Evolutionary conservation across 2,113 vertebrate genomes (phyloP).

Genomic region (Gobio gobio): DNA sequence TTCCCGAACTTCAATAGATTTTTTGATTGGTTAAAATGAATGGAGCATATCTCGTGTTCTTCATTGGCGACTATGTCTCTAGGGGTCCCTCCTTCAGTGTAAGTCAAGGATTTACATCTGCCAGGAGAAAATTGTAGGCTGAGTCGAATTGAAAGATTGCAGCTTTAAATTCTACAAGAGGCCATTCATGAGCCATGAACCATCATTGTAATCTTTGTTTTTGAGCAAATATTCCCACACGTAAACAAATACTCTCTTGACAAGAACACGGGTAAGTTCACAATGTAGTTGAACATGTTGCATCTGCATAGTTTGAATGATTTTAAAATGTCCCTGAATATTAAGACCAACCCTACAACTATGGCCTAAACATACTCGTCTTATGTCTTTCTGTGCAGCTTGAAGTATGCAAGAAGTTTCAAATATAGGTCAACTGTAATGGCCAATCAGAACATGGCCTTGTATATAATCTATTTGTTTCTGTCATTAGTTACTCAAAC

Average conservation of each 20-base stretch:
- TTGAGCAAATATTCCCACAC: not conserved
- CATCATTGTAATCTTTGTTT: not conserved
- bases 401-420: not conserved
- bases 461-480: conserved; percentile 31
- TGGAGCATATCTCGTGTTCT: too few species aligned
- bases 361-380: not conserved
- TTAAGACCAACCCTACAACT: not conserved
- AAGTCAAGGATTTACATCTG: too few species aligned
- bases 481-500: conserved; percentile 18
- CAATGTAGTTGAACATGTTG: not conserved
- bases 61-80: too few species aligned
- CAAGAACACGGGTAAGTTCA: not conserved
- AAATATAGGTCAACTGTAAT: conserved; percentile 43
- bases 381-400: not conserved
- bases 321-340: not conserved
- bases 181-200: not conserved
- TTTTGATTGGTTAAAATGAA: too few species aligned
- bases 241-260: not conserved
- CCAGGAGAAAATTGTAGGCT: too few species aligned
- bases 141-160: not conserved
- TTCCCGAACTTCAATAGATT: too few species aligned
- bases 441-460: not conserved
- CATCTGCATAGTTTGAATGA: not conserved
- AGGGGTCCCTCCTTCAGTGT: too few species aligned
- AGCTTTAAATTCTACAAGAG: not conserved